Evolutionary conservation across 2,797 vertebrate species (phyloP), one percentile per base, ranked within the genome.

Genomic region (Botia kubotai): DNA sequence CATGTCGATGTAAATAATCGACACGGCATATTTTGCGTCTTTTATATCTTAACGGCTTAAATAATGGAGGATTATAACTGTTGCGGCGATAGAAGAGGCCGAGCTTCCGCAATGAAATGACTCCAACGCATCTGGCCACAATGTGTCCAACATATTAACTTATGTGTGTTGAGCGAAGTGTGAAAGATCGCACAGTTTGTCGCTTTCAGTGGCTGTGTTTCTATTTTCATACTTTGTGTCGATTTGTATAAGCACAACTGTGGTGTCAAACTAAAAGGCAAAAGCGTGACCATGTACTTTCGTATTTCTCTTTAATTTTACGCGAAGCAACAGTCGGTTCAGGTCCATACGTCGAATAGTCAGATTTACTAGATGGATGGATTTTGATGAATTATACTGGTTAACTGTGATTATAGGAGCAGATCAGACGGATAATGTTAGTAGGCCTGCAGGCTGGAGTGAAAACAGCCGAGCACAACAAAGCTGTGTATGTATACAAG

Each of bases 1-100:
- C 87, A 89, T 79, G 29, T 77, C 6, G 0, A 12, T 84, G 57
- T 26, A 82, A 70, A 63, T 74, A 36, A 68, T 43, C 6, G 6
- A 3, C 33, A 33, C 33, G 33, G 3, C 8, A 10, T 8, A 43
- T 43, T 43, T 43, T 43, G 8, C 33, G 39, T 43, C 5, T 55
- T 50, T 63, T n/a, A 43, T 16, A 43, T 6, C 14, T 39, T 43
- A 72, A 72, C 33, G 33, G 14, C 2, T 66, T 57, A 29, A 48
- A 66, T 67, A 74, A 46, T 48, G 8, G 23, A 48, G 16, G 77
- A 79, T 79, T 79, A 26, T n/a, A 43, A 39, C 29, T 63, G 69
- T 77, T 58, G 52, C 29, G 23, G 36, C 39, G 10, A 10, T 17
- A 26, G 13, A 50, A 69, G 72, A 74, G 65, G 79, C 79, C 72